Evolutionary conservation across 2,113 vertebrate genomes (phyloP).

Genomic region (Eupsittula cactorum): DNA sequence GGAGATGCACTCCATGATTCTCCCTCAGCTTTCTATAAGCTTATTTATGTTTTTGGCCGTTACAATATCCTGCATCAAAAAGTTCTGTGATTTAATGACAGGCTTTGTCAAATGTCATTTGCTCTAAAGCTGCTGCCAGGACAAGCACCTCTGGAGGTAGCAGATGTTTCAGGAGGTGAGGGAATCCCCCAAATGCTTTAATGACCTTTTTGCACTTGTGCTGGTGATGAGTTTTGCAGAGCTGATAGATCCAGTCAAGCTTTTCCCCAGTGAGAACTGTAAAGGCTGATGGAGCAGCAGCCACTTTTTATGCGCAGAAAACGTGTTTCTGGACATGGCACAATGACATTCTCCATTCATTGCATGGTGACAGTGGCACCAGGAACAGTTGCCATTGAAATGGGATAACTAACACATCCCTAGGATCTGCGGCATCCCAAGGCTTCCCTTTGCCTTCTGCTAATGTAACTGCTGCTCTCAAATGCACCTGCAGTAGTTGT

Average conservation of each 20-base stretch:
- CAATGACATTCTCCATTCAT: background rate
- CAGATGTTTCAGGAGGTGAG: background rate
- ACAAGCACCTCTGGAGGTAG: background rate
- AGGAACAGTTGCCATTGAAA: background rate
- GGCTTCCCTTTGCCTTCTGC: background rate
- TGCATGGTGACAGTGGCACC: background rate
- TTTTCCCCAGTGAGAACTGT: background rate
- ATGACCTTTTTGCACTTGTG: accelerated
- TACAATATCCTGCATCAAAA: background rate
- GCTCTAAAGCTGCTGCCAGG: background rate
- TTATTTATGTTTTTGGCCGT: background rate
- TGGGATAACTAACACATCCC: background rate
- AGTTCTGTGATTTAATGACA: background rate
- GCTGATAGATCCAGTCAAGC: background rate
- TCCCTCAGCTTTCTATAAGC: background rate
- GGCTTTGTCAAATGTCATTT: background rate
- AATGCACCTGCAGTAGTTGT: background rate
- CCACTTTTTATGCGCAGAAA: background rate
- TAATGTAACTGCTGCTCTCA: background rate
- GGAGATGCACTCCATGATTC: background rate
- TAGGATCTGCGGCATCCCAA: background rate
- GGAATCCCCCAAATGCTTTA: background rate
- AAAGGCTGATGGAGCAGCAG: background rate
- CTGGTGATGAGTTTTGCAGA: background rate
- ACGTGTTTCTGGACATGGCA: background rate